Evolutionary conservation across 2,888 invertebrate species (phyloP).

Genomic region (Kuschelorhynchus macadamiae): DNA sequence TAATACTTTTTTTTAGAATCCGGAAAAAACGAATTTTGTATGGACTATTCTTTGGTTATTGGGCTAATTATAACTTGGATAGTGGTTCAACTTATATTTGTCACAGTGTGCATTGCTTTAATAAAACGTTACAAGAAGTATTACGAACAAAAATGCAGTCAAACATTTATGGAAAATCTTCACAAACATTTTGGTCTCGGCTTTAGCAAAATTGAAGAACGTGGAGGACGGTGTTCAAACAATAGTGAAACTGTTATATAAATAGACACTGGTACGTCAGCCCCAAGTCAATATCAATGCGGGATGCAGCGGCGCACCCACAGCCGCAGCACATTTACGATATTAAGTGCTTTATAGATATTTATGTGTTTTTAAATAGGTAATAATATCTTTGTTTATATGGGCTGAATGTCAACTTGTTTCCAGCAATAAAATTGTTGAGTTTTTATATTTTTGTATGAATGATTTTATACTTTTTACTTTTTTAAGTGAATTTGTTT

Average conservation of each 20-base stretch:
- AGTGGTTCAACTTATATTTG: constrained; percentile 72
- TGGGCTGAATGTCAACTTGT: no score
- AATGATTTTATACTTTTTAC: no score
- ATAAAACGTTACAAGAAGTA: constrained; percentile 72
- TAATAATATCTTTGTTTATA: no score
- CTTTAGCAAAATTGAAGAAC: constrained; percentile 74
- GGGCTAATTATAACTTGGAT: constrained; percentile 71
- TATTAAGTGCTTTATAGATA: no score
- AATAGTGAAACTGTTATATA: constrained; percentile 55
- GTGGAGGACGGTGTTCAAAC: constrained; percentile 82
- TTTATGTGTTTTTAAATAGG: no score
- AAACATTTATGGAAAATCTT: constrained; percentile 68
- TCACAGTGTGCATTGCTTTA: constrained; percentile 71
- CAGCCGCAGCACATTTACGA: no score
- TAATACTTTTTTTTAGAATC: constrained; percentile 65
- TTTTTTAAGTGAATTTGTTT: no score
- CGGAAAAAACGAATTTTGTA: constrained; percentile 65
- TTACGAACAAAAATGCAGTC: constrained; percentile 69
- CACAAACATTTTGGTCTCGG: constrained; percentile 78
- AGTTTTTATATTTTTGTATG: no score
- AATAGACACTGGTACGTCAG: no score
- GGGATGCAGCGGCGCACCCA: no score
- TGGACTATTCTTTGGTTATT: constrained; percentile 72
- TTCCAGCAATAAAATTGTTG: no score
- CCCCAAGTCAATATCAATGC: no score